phyloP scores from a whole-genome alignment of 1,140 invertebrate genomes.

The Dendrolimus kikuchii region DNA sequence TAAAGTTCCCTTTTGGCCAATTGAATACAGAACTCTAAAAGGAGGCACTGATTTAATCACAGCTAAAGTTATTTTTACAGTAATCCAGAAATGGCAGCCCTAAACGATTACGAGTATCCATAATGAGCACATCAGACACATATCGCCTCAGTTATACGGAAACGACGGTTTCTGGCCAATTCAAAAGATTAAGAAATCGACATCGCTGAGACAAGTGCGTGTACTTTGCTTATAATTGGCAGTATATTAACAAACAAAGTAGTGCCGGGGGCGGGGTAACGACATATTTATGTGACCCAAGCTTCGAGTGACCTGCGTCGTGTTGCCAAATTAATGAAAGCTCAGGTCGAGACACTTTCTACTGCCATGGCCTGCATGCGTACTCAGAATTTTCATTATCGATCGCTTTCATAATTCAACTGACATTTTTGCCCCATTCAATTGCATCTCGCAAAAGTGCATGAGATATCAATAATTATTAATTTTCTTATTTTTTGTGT shows the following conservation, averaged over 20 bases:
- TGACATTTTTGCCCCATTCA: constrained; percentile 50
- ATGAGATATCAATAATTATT: constrained; percentile 18
- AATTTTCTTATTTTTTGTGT: neutral
- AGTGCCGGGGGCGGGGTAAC: constrained; percentile 46
- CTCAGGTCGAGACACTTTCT: constrained; percentile 66
- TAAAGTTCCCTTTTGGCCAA: too few relatives aligned
- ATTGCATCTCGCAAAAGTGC: constrained; percentile 31
- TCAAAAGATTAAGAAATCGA: constrained; percentile 58
- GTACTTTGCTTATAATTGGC: constrained; percentile 69
- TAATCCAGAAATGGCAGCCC: constrained; percentile 1
- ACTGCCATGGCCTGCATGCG: constrained; percentile 33
- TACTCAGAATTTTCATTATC: constrained; percentile 60
- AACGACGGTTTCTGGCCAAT: constrained; percentile 26
- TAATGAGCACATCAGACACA: constrained; percentile 14
- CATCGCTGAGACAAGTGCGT: constrained; percentile 40
- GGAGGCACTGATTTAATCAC: too few relatives aligned
- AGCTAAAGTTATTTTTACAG: neutral
- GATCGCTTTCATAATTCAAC: constrained; percentile 63
- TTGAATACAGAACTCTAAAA: too few relatives aligned
- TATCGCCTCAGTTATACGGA: constrained; percentile 28
- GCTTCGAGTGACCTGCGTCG: constrained; percentile 42
- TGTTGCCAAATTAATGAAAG: constrained; percentile 58
- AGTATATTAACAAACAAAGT: constrained; percentile 68
- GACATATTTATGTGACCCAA: constrained; percentile 62
- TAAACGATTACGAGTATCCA: constrained; percentile 15